Percentiles rank a stretch among this genome's conserved stretches.
Evolutionary conservation across 2,888 invertebrate species (phyloP).

Genomic region (Rhamnusium bicolor): DNA sequence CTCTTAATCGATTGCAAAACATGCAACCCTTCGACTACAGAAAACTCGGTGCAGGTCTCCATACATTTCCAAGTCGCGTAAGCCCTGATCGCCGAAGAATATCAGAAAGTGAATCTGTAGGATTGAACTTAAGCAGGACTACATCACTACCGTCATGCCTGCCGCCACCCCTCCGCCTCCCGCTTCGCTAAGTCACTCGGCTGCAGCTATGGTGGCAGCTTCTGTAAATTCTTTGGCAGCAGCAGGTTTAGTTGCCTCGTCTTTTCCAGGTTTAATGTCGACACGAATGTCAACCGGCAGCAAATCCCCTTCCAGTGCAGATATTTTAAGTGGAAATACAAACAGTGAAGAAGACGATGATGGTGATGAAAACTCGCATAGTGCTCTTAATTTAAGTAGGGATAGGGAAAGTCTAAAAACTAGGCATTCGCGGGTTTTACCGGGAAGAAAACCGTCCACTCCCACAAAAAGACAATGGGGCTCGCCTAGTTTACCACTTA

Average conservation of each 20-base stretch:
- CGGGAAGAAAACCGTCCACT: slow-evolving; percentile 79
- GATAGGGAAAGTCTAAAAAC: slow-evolving; percentile 72
- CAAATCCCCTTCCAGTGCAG: slow-evolving; percentile 70
- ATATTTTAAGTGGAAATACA: slow-evolving; percentile 67
- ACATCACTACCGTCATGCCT: slow-evolving; percentile 78
- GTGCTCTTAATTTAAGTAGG: slow-evolving; percentile 78
- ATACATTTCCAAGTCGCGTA: slow-evolving; percentile 71
- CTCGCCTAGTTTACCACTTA: slow-evolving; percentile 83
- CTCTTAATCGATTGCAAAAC: slow-evolving; percentile 90
- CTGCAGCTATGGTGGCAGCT: slow-evolving; percentile 79
- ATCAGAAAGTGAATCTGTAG: slow-evolving; percentile 74
- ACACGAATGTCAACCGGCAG: slow-evolving; percentile 72
- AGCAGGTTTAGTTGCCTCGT: slow-evolving; percentile 77
- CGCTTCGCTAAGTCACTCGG: slow-evolving; percentile 76
- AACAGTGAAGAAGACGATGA: slow-evolving; percentile 75
- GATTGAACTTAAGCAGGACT: slow-evolving; percentile 77
- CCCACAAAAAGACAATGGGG: slow-evolving; percentile 88
- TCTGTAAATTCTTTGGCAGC: slow-evolving; percentile 74
- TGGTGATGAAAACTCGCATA: slow-evolving; percentile 76
- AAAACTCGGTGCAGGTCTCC: slow-evolving; percentile 78
- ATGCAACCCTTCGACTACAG: slow-evolving; percentile 97
- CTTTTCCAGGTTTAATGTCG: slow-evolving; percentile 76
- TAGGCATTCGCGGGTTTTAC: slow-evolving; percentile 68
- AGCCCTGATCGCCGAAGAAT: slow-evolving; percentile 72
- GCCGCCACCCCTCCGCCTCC: slow-evolving; percentile 77